phyloP scores from a whole-genome alignment of 2,888 invertebrate species.

The Theretra japonica region DNA sequence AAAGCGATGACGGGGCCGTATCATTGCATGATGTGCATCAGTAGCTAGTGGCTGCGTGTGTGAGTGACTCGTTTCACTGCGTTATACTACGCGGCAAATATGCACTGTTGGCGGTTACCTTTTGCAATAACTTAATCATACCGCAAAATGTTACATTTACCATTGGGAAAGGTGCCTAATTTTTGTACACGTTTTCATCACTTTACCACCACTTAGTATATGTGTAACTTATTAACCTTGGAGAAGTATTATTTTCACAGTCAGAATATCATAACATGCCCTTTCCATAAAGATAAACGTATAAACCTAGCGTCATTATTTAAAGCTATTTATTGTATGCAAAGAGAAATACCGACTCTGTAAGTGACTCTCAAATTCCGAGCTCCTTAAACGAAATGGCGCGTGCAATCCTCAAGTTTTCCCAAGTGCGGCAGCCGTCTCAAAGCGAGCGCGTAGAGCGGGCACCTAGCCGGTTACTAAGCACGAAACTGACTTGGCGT shows the following conservation, averaged over 20 bases:
- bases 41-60: conserved; percentile 44
- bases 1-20: conserved; percentile 74
- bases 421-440: conserved; percentile 38
- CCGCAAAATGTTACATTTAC: neutral
- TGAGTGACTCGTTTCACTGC: conserved; percentile 44
- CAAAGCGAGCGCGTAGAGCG: conserved; percentile 34
- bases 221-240: neutral
- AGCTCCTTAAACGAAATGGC: conserved; percentile 44
- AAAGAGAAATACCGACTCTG: conserved; percentile 39
- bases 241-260: neutral
- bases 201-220: neutral
- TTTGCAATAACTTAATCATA: neutral
- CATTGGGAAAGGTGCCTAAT: neutral
- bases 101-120: conserved; percentile 38
- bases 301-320: conserved; percentile 31
- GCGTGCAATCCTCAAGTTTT: conserved; percentile 49
- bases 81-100: conserved; percentile 38
- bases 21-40: conserved; percentile 69
- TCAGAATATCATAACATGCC: neutral
- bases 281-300: neutral
- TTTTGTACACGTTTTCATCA: neutral
- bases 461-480: conserved; percentile 38
- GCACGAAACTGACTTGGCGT: conserved; percentile 35
- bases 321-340: conserved; percentile 36
- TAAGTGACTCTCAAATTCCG: conserved; percentile 40